These are phyloP conservation scores for Hydropsyche tenuis DNA, from an alignment of 1,140 invertebrate genomes.

Conservation along the genomic window DNA sequence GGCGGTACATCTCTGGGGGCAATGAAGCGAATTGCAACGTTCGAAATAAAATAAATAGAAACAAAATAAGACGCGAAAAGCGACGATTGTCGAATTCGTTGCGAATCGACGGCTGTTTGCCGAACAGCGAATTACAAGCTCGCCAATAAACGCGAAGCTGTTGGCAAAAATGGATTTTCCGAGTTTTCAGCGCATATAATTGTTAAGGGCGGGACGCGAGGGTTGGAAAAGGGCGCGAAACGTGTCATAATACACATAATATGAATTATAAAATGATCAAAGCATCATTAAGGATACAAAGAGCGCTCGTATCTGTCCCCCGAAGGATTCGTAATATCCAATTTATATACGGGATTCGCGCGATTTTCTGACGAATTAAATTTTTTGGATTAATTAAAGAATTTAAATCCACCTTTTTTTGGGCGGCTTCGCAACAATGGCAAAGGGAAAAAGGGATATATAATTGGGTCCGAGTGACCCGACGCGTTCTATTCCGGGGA, in stretches of 20 bases:
- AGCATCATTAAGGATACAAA: not conserved
- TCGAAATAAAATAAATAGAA: not conserved
- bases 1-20: not conserved
- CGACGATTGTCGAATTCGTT: no score
- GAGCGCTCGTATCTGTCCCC: no score
- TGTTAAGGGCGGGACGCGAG: no score
- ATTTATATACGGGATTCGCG: not conserved
- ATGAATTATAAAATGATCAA: conserved; percentile 16
- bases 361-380: not conserved
- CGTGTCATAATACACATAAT: no score
- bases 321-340: not conserved
- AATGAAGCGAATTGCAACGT: conserved; percentile 27
- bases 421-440: not conserved
- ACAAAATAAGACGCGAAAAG: not conserved
- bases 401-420: not conserved
- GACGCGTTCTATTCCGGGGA: not conserved
- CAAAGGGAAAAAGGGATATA: not conserved
- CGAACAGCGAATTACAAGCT: no score
- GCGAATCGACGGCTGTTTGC: no score
- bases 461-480: conserved; percentile 3
- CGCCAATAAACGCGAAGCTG: no score
- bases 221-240: no score
- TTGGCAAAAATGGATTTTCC: no score
- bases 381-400: conserved; percentile 10
- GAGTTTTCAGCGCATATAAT: no score